Percentiles rank a stretch among this genome's conserved stretches.
These are phyloP conservation scores for Clostera curtula DNA, from an alignment of 2,888 invertebrate genomes.

Conservation along the genomic window DNA sequence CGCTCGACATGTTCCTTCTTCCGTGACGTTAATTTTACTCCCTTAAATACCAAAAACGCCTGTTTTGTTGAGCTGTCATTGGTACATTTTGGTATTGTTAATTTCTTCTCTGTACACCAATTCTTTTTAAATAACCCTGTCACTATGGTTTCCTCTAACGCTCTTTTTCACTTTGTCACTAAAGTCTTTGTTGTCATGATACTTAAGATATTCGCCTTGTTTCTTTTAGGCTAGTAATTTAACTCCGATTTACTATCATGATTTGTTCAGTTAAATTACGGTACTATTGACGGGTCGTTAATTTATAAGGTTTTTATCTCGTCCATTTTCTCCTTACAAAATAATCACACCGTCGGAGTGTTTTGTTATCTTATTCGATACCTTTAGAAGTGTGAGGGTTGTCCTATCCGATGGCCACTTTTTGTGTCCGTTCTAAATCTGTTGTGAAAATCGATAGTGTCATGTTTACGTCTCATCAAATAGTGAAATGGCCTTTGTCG, in stretches of 20 bases:
- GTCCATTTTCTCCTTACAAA: slow-evolving; percentile 9
- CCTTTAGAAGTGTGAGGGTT: slow-evolving; percentile 14
- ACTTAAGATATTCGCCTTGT: slow-evolving; percentile 8
- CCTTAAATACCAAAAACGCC: slow-evolving; percentile 19
- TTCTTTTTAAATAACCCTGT: too few species aligned
- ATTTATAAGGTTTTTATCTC: slow-evolving; percentile 14
- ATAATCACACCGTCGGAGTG: slow-evolving; percentile 15
- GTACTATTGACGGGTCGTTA: slow-evolving; percentile 16
- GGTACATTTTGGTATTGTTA: too few species aligned
- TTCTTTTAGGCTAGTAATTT: slow-evolving; percentile 6
- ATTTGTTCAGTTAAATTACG: slow-evolving; percentile 12
- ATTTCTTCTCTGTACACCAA: too few species aligned
- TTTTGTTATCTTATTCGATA: slow-evolving; percentile 21
- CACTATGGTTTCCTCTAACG: too few species aligned
- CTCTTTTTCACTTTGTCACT: too few species aligned
- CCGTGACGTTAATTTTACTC: slow-evolving; percentile 42
- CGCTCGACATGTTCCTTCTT: slow-evolving; percentile 46
- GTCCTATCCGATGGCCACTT: slow-evolving; percentile 30
- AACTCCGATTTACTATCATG: slow-evolving; percentile 10
- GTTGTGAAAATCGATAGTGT: slow-evolving; percentile 42
- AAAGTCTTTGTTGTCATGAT: too few species aligned
- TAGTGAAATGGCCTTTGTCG: slow-evolving; percentile 9
- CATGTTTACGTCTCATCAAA: slow-evolving; percentile 23
- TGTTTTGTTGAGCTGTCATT: slow-evolving; percentile 12
- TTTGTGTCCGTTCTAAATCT: slow-evolving; percentile 45